Evolutionary conservation across 2,888 invertebrate genomes (phyloP), one percentile per base, ranked within the genome.

Genomic region (Mongoloraphidia duomilia): DNA sequence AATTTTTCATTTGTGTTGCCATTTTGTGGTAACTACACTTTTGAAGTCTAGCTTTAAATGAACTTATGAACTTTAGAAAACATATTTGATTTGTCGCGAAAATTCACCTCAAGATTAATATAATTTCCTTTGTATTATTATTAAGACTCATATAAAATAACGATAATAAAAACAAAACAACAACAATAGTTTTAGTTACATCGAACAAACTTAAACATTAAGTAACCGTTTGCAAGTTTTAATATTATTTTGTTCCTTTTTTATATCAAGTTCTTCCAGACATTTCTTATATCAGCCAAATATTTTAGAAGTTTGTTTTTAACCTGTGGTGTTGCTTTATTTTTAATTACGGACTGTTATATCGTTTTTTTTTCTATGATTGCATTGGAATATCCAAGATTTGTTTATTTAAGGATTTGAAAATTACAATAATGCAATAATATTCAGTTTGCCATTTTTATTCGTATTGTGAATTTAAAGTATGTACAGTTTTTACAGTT

Each of bases 401-500:
- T 26, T 14, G 12, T 12, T n/a, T 39, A 39, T 39, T 12, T 40
- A 40, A 9, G 40, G 9, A 14, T 39, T 40, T 40, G 40, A 40
- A 14, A 40, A 13, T 40, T 40, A 9, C 13, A 40, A 13, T 14
- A 40, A 39, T 12, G 17, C 9, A 14, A 40, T 40, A 40, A 40
- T 14, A 40, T 40, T 40, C 9, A 44, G 44, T 44, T 44, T 44
- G 44, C 44, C 44, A 44, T 44, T 44, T 44, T 34, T 44, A 44
- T 44, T 44, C 44, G 33, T 44, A 34, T 34, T 34, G 34, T 34
- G 33, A 34, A 17, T 14, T 17, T 14, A 41, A 13, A 34, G 26
- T 44, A 26, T 44, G 44, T 44, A 44, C 44, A 44, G 44, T 44
- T 44, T 44, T 44, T 44, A 44, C 44, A 44, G 44, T 26, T 44